Conservation (phyloP, 2,888 invertebrate species). For the Xylota sylvarum region DNA sequence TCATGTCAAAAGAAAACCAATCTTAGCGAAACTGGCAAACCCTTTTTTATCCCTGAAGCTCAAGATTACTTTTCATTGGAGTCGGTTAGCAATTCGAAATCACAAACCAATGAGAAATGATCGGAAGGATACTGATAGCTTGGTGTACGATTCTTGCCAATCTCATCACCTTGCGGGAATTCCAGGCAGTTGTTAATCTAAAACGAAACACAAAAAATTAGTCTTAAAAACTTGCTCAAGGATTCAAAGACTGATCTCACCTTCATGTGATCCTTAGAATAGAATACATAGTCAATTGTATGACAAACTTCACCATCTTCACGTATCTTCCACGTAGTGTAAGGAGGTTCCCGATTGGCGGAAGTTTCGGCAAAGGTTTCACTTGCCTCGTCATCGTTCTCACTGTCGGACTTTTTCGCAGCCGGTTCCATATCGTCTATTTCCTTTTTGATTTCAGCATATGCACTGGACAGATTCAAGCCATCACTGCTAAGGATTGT, state of each 20-base stretch:
- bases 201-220: slow-evolving; percentile 22
- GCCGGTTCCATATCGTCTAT: slow-evolving; percentile 66
- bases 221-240: not conserved
- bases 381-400: slow-evolving; percentile 46
- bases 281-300: slow-evolving; percentile 91
- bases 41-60: slow-evolving; percentile 8
- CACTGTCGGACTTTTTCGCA: slow-evolving; percentile 41
- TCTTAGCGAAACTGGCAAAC: slow-evolving; percentile 63
- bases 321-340: slow-evolving; percentile 91
- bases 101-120: slow-evolving; percentile 90
- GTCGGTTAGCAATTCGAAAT: slow-evolving; percentile 85
- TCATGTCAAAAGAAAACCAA: slow-evolving; percentile 57
- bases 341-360: slow-evolving; percentile 87
- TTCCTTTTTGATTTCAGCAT: slow-evolving; percentile 85
- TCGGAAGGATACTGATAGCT: slow-evolving; percentile 90
- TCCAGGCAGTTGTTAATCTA: slow-evolving; percentile 84
- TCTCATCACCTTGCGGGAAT: slow-evolving; percentile 88
- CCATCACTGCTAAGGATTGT: slow-evolving; percentile 86
- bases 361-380: slow-evolving; percentile 79
- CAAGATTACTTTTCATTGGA: slow-evolving; percentile 28
- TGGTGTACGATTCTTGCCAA: slow-evolving; percentile 89
- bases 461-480: slow-evolving; percentile 86
- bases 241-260: slow-evolving; percentile 82
- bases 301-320: slow-evolving; percentile 90
- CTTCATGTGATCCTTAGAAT: slow-evolving; percentile 86